A percentile compares a stretch with the other conserved stretches of the same genome.
phyloP scores from a whole-genome alignment of 35 echinoderm and acorn worm genomes.

The Anneissia japonica region DNA sequence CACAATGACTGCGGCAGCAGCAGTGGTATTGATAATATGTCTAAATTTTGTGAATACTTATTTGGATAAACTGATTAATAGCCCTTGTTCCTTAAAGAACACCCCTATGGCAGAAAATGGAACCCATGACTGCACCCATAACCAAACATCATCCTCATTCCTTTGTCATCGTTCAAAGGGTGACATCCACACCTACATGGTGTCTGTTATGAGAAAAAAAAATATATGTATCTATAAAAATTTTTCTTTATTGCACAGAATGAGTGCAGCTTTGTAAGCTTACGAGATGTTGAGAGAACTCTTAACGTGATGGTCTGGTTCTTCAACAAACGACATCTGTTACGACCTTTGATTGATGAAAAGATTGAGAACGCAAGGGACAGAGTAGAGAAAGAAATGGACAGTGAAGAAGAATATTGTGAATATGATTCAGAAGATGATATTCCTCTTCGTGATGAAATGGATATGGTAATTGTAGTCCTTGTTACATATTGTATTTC shows the following conservation, averaged over 20 bases:
- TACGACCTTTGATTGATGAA: neutral
- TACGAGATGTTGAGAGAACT: slow-evolving; percentile 27
- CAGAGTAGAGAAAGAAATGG: neutral
- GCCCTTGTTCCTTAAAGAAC: neutral
- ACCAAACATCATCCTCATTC: neutral
- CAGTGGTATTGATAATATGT: neutral
- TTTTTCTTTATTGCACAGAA: neutral
- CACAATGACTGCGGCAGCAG: no score
- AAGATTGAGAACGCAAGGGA: neutral
- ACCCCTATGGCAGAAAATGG: no score
- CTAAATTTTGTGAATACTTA: neutral
- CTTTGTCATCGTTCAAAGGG: neutral
- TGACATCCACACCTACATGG: neutral
- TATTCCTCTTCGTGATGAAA: neutral
- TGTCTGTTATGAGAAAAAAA: neutral
- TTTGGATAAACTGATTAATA: neutral
- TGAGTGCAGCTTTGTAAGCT: slow-evolving; percentile 34
- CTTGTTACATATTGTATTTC: no score
- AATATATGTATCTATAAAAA: neutral
- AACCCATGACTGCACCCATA: neutral
- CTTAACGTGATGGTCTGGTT: slow-evolving; percentile 22
- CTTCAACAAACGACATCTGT: neutral
- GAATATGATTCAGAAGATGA: neutral
- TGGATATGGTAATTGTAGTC: no score
- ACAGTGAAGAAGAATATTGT: neutral